A percentile compares a stretch with the other conserved stretches of the same genome.
Conservation (phyloP, 2,797 vertebrate species). For the Prionace glauca region DNA sequence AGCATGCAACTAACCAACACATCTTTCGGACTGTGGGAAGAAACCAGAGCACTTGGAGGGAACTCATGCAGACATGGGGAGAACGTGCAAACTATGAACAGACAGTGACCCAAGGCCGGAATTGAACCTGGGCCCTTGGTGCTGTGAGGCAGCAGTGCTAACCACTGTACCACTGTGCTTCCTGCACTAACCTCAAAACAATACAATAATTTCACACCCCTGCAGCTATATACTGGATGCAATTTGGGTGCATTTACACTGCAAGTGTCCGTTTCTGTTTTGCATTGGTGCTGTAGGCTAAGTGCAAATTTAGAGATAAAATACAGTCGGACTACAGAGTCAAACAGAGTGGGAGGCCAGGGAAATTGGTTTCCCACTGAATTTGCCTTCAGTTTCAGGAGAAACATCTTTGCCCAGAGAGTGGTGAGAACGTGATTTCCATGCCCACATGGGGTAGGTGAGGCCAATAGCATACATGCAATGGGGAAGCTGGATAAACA, state of each 20-base stretch:
- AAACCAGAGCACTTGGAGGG: no score
- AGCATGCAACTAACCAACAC: no score
- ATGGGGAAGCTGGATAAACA: neutral
- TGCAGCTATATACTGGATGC: neutral
- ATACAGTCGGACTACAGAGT: neutral
- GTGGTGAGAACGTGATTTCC: neutral
- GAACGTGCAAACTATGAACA: no score
- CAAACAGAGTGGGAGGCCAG: neutral
- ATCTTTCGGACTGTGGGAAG: no score
- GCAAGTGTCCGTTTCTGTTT: neutral
- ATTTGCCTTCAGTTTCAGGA: neutral
- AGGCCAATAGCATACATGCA: no score
- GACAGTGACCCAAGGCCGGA: no score
- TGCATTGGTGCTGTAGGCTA: neutral
- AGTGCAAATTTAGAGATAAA: neutral
- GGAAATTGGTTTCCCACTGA: neutral
- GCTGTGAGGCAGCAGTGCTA: no score
- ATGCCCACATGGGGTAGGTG: no score
- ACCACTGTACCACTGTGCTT: no score
- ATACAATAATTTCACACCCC: neutral
- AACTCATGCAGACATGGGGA: no score
- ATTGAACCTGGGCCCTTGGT: no score
- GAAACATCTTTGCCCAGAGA: neutral
- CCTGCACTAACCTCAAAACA: neutral
- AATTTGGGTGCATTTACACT: neutral